Evolutionary conservation across 1,140 invertebrate species (phyloP).

Genomic region (Orchesella cincta): DNA sequence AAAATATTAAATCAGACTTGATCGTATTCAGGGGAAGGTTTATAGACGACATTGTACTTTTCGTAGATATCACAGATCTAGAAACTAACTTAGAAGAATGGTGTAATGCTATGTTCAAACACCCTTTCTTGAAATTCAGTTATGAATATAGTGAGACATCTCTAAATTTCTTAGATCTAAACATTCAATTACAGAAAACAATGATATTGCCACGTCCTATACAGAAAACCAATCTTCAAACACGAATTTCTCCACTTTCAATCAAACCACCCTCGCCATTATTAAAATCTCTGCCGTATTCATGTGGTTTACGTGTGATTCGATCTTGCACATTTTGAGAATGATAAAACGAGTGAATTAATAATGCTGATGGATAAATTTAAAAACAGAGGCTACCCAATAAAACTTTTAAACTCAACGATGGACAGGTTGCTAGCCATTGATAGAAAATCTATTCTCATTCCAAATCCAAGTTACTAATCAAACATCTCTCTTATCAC

Average conservation of each 20-base stretch:
- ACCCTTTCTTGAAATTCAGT: slow-evolving; percentile 6
- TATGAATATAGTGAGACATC: not conserved
- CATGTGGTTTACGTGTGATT: not conserved
- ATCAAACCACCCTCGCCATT: not conserved
- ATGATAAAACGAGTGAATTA: not conserved
- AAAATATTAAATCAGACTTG: not conserved
- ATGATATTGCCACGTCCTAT: not conserved
- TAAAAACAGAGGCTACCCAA: not conserved
- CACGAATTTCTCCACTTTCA: not conserved
- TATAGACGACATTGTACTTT: not conserved
- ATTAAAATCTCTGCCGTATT: not conserved
- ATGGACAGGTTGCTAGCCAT: not conserved
- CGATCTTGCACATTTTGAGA: not conserved
- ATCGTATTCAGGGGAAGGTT: not conserved
- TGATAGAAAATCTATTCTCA: not conserved
- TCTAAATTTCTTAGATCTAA: slow-evolving; percentile 6
- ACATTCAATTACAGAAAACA: not conserved
- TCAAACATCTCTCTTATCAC: not conserved
- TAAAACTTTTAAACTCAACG: not conserved
- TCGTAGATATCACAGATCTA: not conserved
- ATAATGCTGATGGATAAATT: not conserved
- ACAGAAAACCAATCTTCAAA: slow-evolving; percentile 4
- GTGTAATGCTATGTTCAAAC: not conserved
- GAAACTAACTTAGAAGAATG: not conserved
- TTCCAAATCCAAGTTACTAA: not conserved